A percentile compares a stretch with the other conserved stretches of the same genome.
Evolutionary conservation across 2,113 vertebrate genomes (phyloP).

Genomic region (Barnardius zonarius): DNA sequence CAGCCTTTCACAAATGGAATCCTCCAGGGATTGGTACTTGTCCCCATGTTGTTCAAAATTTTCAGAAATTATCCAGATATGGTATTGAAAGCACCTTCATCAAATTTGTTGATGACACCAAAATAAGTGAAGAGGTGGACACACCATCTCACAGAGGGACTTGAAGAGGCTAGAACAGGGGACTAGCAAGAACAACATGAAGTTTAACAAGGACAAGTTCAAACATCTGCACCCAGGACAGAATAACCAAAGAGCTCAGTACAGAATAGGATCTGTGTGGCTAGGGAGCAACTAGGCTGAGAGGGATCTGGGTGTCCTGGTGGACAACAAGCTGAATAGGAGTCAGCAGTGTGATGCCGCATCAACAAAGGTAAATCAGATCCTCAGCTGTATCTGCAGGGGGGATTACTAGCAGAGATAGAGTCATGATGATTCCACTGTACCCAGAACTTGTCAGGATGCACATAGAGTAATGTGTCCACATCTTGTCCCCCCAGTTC

Average conservation of each 20-base stretch:
- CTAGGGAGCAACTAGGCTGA: not conserved
- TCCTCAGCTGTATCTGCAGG: not conserved
- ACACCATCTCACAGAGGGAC: not conserved
- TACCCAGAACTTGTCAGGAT: not conserved
- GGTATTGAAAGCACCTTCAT: not conserved
- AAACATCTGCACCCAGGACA: not conserved
- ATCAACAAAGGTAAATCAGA: not conserved
- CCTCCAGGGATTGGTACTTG: not conserved
- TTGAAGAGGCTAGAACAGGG: not conserved
- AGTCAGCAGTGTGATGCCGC: not conserved
- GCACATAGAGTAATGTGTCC: not conserved
- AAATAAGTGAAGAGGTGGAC: not conserved
- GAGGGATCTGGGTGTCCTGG: not conserved
- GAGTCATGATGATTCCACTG: not conserved
- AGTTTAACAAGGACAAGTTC: not conserved
- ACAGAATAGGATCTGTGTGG: not conserved
- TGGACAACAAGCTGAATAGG: accelerated
- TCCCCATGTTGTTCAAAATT: not conserved
- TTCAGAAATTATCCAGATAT: not conserved
- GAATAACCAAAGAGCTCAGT: not conserved
- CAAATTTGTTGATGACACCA: not conserved
- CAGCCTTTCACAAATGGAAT: not conserved
- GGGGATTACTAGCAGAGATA: not conserved
- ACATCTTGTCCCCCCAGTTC: not conserved
- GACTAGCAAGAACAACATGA: not conserved